phyloP scores from a whole-genome alignment of 30 jellyfish, hydroid and myxozoan species.

The Nemopilema nomurai region DNA sequence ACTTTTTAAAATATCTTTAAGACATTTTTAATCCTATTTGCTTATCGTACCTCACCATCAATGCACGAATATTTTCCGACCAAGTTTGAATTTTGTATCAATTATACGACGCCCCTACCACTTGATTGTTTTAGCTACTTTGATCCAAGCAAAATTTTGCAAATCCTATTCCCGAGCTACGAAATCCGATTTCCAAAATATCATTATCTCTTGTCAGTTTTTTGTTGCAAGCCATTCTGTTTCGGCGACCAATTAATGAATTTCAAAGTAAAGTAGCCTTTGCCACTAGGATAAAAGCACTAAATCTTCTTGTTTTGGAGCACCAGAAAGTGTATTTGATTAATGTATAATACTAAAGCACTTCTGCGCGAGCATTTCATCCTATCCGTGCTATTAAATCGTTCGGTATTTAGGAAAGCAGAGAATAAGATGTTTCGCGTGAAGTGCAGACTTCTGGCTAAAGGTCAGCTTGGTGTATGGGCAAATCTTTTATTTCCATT shows the following conservation, averaged over 20 bases:
- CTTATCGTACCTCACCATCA: not conserved
- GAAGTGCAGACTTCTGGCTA: too few species aligned
- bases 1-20: not conserved
- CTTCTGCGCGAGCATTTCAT: too few species aligned
- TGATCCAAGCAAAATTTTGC: not conserved
- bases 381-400: too few species aligned
- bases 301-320: too few species aligned
- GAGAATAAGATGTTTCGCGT: too few species aligned
- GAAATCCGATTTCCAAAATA: not conserved
- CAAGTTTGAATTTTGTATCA: not conserved
- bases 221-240: not conserved
- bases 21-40: not conserved
- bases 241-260: not conserved
- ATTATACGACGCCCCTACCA: not conserved
- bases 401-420: too few species aligned
- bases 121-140: not conserved
- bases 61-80: not conserved
- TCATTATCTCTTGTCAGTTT: not conserved
- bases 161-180: not conserved
- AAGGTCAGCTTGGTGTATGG: too few species aligned
- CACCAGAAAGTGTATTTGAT: too few species aligned
- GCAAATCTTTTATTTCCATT: too few species aligned
- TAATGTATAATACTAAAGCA: too few species aligned
- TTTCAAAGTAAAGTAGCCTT: too few species aligned
- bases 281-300: too few species aligned